Percentiles rank a stretch among this genome's conserved stretches.
Conservation (phyloP, 2,888 invertebrate genomes). For the Pollenia angustigena region DNA sequence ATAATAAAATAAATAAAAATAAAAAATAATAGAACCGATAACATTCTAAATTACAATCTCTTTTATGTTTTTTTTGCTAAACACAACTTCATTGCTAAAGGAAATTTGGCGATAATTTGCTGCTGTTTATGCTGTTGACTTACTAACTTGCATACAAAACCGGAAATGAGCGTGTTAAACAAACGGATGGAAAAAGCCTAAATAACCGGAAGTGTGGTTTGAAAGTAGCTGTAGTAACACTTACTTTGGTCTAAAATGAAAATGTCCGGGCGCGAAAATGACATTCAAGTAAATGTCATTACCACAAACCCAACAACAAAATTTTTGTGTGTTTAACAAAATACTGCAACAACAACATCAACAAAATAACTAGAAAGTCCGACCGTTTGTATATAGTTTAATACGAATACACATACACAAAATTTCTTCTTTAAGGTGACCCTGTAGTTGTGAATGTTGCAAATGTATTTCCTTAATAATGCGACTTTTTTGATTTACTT, state of each 20-base stretch:
- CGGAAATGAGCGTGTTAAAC: constrained; percentile 73
- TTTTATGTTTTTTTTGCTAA: neutral
- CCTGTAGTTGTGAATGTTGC: too few species aligned
- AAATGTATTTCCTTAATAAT: too few species aligned
- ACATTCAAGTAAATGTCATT: constrained; percentile 63
- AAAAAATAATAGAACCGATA: too few species aligned
- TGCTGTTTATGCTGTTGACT: constrained; percentile 5
- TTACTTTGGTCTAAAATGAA: constrained; percentile 41
- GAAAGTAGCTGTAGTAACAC: constrained; percentile 68
- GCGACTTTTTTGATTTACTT: too few species aligned
- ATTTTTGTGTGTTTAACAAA: neutral
- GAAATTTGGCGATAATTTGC: constrained; percentile 41
- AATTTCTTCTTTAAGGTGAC: too few species aligned
- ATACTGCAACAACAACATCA: constrained; percentile 10
- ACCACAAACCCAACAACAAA: constrained; percentile 60
- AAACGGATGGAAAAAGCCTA: constrained; percentile 74
- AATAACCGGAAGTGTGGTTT: constrained; percentile 75
- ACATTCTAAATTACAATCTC: neutral
- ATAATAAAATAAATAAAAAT: too few species aligned
- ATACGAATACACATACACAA: neutral
- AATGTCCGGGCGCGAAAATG: constrained; percentile 54
- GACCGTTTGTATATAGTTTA: neutral
- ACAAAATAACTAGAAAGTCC: neutral
- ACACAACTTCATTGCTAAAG: constrained; percentile 15
- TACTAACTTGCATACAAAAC: constrained; percentile 22